A percentile compares a stretch with the other conserved stretches of the same genome.
Conservation (phyloP, 1,140 invertebrate genomes). For the Nebria ingens region DNA sequence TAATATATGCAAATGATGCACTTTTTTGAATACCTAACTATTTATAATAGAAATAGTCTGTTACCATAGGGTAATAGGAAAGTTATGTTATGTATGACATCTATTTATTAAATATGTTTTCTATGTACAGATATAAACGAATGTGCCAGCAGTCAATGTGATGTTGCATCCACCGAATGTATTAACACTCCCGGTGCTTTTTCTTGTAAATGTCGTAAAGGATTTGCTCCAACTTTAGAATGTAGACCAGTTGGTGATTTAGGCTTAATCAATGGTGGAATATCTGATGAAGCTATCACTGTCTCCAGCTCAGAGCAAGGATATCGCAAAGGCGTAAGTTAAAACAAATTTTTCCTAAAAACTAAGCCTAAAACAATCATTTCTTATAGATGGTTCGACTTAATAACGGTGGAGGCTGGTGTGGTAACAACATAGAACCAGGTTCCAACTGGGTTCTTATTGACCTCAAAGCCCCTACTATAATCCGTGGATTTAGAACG, state of each 20-base stretch:
- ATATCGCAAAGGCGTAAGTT: slow-evolving; percentile 66
- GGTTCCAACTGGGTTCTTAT: slow-evolving; percentile 81
- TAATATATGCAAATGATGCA: too few species aligned
- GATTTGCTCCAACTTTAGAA: slow-evolving; percentile 78
- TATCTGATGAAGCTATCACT: slow-evolving; percentile 79
- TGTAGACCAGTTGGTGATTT: slow-evolving; percentile 82
- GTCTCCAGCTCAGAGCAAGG: slow-evolving; percentile 74
- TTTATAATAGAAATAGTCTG: too few species aligned
- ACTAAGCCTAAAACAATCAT: not conserved
- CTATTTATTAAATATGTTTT: too few species aligned
- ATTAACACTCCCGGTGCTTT: slow-evolving; percentile 85
- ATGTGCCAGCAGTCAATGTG: slow-evolving; percentile 80
- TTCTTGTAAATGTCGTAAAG: slow-evolving; percentile 77
- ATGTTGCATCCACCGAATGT: slow-evolving; percentile 82
- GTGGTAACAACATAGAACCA: slow-evolving; percentile 70
- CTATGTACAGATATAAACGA: slow-evolving; percentile 96
- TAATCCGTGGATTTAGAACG: slow-evolving; percentile 80
- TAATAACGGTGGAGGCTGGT: slow-evolving; percentile 79
- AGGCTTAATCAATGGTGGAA: slow-evolving; percentile 77
- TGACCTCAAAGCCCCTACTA: slow-evolving; percentile 81
- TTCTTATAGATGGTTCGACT: slow-evolving; percentile 59
- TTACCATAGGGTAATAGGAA: too few species aligned
- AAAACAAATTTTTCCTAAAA: not conserved
- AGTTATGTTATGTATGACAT: too few species aligned
- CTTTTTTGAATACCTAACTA: slow-evolving; percentile 14